These are phyloP conservation scores for Botrylloides violaceus DNA, from an alignment of 23 tunicate species.

Conservation along the genomic window DNA sequence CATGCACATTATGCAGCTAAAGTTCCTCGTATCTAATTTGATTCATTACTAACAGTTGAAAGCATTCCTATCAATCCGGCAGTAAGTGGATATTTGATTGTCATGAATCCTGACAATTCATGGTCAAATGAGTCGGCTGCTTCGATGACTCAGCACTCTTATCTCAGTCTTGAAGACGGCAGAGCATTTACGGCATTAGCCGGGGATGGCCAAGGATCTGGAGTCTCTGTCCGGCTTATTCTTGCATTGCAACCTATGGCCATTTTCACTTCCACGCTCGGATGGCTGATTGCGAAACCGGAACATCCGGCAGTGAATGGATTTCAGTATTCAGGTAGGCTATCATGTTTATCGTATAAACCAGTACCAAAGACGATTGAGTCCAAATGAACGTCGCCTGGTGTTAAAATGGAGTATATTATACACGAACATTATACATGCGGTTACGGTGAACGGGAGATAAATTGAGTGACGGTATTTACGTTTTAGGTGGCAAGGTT, in stretches of 20 bases:
- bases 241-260: slow-evolving; percentile 57
- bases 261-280: slow-evolving; percentile 51
- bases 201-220: too few species aligned
- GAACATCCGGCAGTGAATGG: slow-evolving; percentile 59
- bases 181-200: slow-evolving; percentile 66
- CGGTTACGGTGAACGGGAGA: too few species aligned
- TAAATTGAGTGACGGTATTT: too few species aligned
- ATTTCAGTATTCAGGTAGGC: slow-evolving; percentile 70
- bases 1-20: too few species aligned
- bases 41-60: slow-evolving; percentile 10
- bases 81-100: slow-evolving; percentile 54
- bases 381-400: too few species aligned
- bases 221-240: slow-evolving; percentile 36
- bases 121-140: slow-evolving; percentile 5
- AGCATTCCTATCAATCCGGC: slow-evolving; percentile 50
- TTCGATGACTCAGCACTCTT: slow-evolving; percentile 38
- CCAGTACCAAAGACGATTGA: too few species aligned
- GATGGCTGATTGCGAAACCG: slow-evolving; percentile 72
- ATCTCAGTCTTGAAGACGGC: slow-evolving; percentile 43
- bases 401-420: too few species aligned
- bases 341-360: too few species aligned
- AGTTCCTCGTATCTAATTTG: neutral
- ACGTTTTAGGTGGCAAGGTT: slow-evolving; percentile 74
- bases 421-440: too few species aligned
- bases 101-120: slow-evolving; percentile 16